Conservation (phyloP, 2,113 vertebrate species). For the Sula dactylatra region DNA sequence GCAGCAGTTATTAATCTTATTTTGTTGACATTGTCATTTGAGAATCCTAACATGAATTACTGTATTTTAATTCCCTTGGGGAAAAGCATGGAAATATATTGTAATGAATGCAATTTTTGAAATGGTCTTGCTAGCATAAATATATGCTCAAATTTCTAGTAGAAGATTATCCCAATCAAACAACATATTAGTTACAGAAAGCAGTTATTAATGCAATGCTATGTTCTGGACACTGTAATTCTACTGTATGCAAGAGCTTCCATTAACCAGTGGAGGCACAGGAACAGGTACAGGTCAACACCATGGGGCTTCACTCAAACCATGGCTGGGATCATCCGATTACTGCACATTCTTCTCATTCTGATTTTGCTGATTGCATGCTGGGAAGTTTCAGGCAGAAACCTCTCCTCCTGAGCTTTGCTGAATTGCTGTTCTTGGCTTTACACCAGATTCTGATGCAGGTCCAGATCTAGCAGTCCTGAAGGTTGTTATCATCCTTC, state of each 20-base stretch:
- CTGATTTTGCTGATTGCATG: not conserved
- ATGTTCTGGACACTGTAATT: not conserved
- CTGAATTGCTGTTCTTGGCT: not conserved
- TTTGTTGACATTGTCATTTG: not conserved
- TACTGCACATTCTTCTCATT: accelerated
- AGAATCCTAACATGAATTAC: not conserved
- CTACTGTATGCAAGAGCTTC: not conserved
- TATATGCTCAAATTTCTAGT: not conserved
- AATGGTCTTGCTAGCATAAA: not conserved
- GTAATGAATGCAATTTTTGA: not conserved
- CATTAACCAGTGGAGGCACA: accelerated
- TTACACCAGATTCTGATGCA: not conserved
- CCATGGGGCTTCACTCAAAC: accelerated
- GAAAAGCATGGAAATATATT: not conserved
- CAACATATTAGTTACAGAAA: not conserved
- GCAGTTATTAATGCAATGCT: not conserved
- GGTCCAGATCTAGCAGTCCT: not conserved
- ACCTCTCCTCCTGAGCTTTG: not conserved
- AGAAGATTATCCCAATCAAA: not conserved
- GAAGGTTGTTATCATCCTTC: not conserved
- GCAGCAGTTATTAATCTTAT: slow-evolving; percentile 12
- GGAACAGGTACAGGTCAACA: not conserved
- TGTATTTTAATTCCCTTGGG: not conserved
- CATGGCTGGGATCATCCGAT: not conserved
- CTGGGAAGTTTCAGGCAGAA: not conserved